phyloP scores from a whole-genome alignment of 1,140 invertebrate species.

The Galleria mellonella region DNA sequence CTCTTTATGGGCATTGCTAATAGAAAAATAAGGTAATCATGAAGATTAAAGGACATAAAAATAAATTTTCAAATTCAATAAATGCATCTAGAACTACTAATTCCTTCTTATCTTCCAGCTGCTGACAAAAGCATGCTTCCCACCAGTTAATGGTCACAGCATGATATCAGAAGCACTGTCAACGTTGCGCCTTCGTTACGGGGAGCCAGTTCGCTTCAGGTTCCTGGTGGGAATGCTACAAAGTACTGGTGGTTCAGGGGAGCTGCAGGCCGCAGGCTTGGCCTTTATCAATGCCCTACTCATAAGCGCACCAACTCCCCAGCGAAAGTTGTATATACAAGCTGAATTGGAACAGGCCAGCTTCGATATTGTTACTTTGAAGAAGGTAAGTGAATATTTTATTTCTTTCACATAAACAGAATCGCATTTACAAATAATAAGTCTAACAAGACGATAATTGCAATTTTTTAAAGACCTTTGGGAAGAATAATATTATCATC shows the following conservation, averaged over 20 bases:
- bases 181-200: slow-evolving; percentile 89
- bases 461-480: no score
- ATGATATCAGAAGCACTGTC: slow-evolving; percentile 93
- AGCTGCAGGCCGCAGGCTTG: slow-evolving; percentile 87
- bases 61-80: no score
- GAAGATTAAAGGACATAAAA: no score
- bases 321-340: slow-evolving; percentile 91
- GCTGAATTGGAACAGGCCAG: slow-evolving; percentile 91
- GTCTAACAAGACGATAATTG: no score
- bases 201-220: slow-evolving; percentile 93
- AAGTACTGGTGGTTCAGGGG: slow-evolving; percentile 80
- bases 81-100: no score
- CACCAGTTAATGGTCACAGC: slow-evolving; percentile 81
- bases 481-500: no score
- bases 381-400: slow-evolving; percentile 70
- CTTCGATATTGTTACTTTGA: slow-evolving; percentile 81
- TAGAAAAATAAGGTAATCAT: no score
- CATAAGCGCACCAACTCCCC: slow-evolving; percentile 81
- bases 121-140: slow-evolving; percentile 84
- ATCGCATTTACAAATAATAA: no score
- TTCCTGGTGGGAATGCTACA: slow-evolving; percentile 92
- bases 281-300: slow-evolving; percentile 90
- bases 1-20: no score
- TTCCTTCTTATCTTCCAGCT: slow-evolving; percentile 76
- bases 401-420: no score